Conservation (phyloP, 2,888 invertebrate genomes). For the Heliconius hortense region DNA sequence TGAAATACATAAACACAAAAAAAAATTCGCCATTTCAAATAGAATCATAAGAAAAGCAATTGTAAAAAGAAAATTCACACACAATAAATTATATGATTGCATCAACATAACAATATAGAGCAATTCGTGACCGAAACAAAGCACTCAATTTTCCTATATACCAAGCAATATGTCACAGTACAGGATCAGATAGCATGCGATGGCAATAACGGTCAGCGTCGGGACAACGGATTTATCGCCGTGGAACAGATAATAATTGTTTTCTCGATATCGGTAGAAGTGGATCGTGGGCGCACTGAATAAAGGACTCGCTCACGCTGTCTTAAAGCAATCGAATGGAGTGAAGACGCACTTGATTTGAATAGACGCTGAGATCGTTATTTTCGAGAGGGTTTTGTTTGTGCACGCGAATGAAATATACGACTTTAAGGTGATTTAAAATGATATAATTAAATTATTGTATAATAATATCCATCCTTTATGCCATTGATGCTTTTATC, state of each 20-base stretch:
- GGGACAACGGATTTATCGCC: slow-evolving; percentile 63
- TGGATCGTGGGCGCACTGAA: slow-evolving; percentile 61
- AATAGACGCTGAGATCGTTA: slow-evolving; percentile 12
- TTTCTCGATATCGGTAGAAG: slow-evolving; percentile 58
- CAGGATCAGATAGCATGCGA: slow-evolving; percentile 58
- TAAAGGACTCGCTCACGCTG: slow-evolving; percentile 46
- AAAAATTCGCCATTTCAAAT: not conserved
- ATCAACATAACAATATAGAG: slow-evolving; percentile 40
- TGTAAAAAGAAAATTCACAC: not conserved
- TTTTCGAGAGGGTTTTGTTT: slow-evolving; percentile 24
- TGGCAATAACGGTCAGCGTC: slow-evolving; percentile 57
- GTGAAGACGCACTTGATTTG: slow-evolving; percentile 21
- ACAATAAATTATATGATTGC: slow-evolving; percentile 21
- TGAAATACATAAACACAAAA: not conserved
- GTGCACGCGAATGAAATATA: not conserved
- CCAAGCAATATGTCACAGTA: slow-evolving; percentile 61
- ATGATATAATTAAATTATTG: too few relatives aligned
- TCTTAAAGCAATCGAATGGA: slow-evolving; percentile 25
- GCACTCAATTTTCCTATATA: slow-evolving; percentile 50
- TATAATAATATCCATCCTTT: too few relatives aligned
- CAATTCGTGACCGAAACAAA: slow-evolving; percentile 53
- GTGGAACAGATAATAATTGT: slow-evolving; percentile 59
- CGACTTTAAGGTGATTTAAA: not conserved
- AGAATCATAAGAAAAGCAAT: not conserved
- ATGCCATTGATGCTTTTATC: not conserved